Evolutionary conservation across 2,113 vertebrate genomes (phyloP).

Genomic region (Gila orcuttii): DNA sequence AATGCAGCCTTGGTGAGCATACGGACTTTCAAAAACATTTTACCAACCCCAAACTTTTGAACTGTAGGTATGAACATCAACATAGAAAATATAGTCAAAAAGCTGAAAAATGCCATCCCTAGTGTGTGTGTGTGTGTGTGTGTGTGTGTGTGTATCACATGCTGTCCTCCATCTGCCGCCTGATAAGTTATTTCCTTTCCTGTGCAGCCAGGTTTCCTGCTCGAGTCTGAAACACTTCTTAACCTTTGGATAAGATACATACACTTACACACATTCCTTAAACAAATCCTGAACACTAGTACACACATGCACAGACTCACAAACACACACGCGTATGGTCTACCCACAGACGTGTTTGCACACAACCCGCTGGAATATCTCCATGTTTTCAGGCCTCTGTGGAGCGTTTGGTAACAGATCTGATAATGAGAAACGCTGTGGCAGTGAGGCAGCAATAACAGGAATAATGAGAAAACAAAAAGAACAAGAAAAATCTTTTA

Average conservation of each 20-base stretch:
- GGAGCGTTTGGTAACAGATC: neutral
- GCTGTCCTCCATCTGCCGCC: constrained; percentile 76
- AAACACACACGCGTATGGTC: neutral
- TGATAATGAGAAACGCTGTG: constrained; percentile 12
- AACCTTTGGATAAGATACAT: constrained; percentile 62
- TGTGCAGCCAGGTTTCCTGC: constrained; percentile 73
- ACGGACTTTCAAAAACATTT: neutral
- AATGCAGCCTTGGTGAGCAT: too few species aligned
- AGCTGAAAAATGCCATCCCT: too few species aligned
- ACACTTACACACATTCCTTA: constrained; percentile 31
- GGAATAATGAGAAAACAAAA: constrained; percentile 20
- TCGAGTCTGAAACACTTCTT: constrained; percentile 51
- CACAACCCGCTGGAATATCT: neutral
- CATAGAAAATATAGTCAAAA: too few species aligned
- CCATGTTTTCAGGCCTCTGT: constrained; percentile 2
- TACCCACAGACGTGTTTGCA: constrained; percentile 23
- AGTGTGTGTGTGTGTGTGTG: neutral
- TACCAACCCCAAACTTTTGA: too few species aligned
- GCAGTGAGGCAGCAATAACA: neutral
- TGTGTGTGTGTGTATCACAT: constrained; percentile 58
- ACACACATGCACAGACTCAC: constrained; percentile 10
- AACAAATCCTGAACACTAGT: constrained; percentile 17
- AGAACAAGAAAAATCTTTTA: neutral
- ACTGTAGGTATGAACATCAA: too few species aligned
- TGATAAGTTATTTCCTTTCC: constrained; percentile 76